phyloP scores from a whole-genome alignment of 1,140 invertebrate genomes.

The Ladona fulva region DNA sequence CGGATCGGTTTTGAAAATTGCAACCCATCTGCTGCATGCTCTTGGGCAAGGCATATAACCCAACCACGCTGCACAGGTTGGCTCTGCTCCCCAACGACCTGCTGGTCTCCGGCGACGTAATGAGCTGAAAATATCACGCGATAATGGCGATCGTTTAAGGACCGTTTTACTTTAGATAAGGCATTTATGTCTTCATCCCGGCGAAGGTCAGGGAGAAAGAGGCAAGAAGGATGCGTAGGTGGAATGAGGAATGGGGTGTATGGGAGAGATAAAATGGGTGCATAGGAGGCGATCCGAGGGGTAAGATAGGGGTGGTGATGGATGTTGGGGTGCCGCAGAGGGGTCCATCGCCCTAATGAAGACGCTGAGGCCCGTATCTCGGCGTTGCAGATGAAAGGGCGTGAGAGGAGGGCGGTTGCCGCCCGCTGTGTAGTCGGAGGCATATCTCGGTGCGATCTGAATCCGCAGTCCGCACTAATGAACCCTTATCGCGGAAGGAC shows the following conservation, averaged over 20 bases:
- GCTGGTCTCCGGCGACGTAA: too few species aligned
- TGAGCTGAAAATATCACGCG: too few species aligned
- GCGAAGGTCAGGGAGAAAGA: neutral
- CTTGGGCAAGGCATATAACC: too few species aligned
- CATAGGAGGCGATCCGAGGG: neutral
- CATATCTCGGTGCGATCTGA: neutral
- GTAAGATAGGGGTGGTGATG: neutral
- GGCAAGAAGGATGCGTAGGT: neutral
- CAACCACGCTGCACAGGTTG: too few species aligned
- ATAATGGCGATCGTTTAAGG: too few species aligned
- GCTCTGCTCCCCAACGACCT: too few species aligned
- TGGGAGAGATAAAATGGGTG: too few species aligned
- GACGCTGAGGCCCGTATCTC: neutral
- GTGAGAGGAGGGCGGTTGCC: neutral
- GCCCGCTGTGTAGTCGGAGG: neutral
- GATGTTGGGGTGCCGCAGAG: neutral
- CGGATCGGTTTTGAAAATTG: too few species aligned
- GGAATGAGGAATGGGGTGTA: too few species aligned
- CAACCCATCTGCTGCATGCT: too few species aligned
- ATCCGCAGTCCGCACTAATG: neutral
- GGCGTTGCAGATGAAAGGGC: neutral
- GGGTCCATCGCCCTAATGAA: neutral
- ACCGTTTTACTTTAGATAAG: too few species aligned
- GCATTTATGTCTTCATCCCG: too few species aligned
- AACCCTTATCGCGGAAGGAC: neutral